Base-by-base conservation (phyloP, 2,113 vertebrate genomes). In the Solea senegalensis region DNA sequence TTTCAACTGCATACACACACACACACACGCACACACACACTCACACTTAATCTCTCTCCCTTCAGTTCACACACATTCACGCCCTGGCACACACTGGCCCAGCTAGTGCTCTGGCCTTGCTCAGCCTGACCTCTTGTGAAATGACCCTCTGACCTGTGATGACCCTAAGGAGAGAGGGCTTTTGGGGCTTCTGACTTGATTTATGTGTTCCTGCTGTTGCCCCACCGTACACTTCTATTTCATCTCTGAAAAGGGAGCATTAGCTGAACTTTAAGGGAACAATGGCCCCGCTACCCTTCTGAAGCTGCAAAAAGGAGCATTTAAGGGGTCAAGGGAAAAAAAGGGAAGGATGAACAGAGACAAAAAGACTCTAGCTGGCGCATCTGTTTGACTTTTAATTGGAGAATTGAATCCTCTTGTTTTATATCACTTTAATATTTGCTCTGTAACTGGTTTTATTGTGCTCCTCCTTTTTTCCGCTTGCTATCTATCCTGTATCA, bases 171-270 rank as follows among this genome's bases (percentile, higher is more conserved):
- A 95, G 90, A 90, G 93, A 86, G 87, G 92, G 91, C 95, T 95
- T 89, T 90, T 34, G 84, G 93, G 93, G 92, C 87, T 95, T 95
- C 93, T 82, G 86, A 95, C 95, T 94, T 97, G 96, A 98, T 98
- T 98, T 97, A 98, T 95, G 95, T 95, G 94, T 92, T 94, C 93
- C 95, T 94, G 94, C 93, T 95, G 96, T 95, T 95, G 93, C 94
- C 95, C 92, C 93, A 94, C 91, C 71, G 84, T 95, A 95, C 94
- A 95, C 94, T 96, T 97, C 94, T 94, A 96, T 97, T 97, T 96
- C 93, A 96, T 95, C 95, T 95, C 93, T 94, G 90, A 94, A 94
- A 88, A 67, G 28, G 68, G 93, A 91, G 95, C 94, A 95, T 96
- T 95, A 93, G 92, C 88, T 2, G 84, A 94, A 93, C 93, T 95